Conservation (phyloP, 2,888 invertebrate genomes). For the Rhingia campestris region DNA sequence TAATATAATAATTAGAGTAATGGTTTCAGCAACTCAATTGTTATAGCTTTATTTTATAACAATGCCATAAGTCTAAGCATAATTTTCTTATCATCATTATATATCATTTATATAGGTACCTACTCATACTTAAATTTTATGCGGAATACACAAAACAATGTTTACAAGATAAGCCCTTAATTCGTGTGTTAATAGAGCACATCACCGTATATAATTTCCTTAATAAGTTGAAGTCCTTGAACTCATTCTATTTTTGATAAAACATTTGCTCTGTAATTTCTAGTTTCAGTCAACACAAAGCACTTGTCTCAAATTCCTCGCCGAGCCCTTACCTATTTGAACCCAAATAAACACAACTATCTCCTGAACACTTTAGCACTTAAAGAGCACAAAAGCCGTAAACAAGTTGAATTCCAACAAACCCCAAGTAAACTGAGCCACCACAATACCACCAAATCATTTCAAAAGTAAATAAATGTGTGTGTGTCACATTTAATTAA, state of each 20-base stretch:
- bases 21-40: too few species aligned
- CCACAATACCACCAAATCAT: neutral
- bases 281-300: neutral
- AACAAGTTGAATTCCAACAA: neutral
- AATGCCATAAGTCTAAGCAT: too few species aligned
- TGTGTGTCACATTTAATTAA: constrained; percentile 59
- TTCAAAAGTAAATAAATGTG: constrained; percentile 18
- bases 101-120: too few species aligned
- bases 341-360: too few species aligned
- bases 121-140: too few species aligned
- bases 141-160: neutral
- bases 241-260: constrained; percentile 9
- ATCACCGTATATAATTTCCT: constrained; percentile 11
- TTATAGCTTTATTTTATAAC: too few species aligned
- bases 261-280: neutral
- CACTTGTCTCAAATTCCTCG: constrained; percentile 1
- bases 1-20: too few species aligned
- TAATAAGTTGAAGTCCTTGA: neutral
- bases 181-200: constrained; percentile 8
- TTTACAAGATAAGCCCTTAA: neutral
- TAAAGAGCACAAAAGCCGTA: neutral
- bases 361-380: too few species aligned
- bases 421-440: neutral
- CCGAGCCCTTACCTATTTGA: neutral
- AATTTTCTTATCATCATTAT: too few species aligned